These are phyloP conservation scores for Rhagoletis pomonella DNA, from an alignment of 1,140 invertebrate species.

Conservation along the genomic window DNA sequence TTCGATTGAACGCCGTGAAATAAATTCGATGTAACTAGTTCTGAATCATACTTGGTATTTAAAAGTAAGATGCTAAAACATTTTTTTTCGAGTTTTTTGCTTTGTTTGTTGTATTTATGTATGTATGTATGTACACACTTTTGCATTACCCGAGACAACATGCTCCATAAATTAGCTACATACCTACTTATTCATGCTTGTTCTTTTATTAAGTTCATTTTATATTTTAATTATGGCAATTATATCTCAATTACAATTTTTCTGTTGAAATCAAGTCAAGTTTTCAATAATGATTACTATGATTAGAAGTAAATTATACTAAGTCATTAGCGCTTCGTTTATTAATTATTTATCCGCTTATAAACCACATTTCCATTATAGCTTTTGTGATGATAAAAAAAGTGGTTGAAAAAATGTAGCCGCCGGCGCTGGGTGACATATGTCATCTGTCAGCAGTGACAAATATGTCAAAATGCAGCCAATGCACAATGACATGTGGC, in stretches of 20 bases:
- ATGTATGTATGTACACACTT: too few relatives aligned
- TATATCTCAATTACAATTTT: slow-evolving; percentile 11
- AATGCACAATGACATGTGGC: background rate
- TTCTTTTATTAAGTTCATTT: background rate
- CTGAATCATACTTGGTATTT: too few relatives aligned
- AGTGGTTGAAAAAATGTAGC: slow-evolving; percentile 30
- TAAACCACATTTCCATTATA: background rate
- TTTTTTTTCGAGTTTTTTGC: too few relatives aligned
- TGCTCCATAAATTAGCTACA: too few relatives aligned
- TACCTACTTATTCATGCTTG: too few relatives aligned
- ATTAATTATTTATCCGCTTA: background rate
- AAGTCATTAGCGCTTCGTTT: background rate
- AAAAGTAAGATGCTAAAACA: too few relatives aligned
- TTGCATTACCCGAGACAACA: too few relatives aligned
- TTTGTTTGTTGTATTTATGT: too few relatives aligned
- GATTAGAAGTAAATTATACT: slow-evolving; percentile 33
- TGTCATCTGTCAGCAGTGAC: slow-evolving; percentile 51
- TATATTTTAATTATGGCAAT: background rate
- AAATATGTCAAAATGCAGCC: slow-evolving; percentile 44
- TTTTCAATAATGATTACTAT: background rate
- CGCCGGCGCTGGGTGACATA: slow-evolving; percentile 19
- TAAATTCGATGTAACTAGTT: too few relatives aligned
- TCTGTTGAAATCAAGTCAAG: slow-evolving; percentile 1
- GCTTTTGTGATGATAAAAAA: background rate
- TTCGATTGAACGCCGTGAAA: too few relatives aligned